These are phyloP conservation scores for Anas bernieri DNA, from an alignment of 2,797 vertebrate species.

Conservation along the genomic window DNA sequence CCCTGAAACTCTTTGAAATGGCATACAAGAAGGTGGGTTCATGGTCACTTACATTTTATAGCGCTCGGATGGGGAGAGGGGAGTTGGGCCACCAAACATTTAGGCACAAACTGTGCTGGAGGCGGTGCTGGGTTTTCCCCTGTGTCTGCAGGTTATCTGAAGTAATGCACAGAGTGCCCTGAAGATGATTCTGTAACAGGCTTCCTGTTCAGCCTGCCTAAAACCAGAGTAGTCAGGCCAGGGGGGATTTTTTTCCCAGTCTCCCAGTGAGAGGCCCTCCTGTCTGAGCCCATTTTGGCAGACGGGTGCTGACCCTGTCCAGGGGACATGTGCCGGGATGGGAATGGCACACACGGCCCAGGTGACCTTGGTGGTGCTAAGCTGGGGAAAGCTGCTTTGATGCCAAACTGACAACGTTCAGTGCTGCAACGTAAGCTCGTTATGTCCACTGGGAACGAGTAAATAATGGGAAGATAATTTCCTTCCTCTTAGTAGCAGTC, in stretches of 20 bases:
- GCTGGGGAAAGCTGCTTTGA: not conserved
- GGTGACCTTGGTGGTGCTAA: not conserved
- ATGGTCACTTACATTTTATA: rapidly evolving
- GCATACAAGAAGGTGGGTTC: constrained; percentile 95
- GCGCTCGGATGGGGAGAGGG: rapidly evolving
- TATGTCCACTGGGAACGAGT: rapidly evolving
- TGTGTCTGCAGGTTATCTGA: not conserved
- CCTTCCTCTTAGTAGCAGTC: not conserved
- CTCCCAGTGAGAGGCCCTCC: not conserved
- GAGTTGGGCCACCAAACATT: rapidly evolving
- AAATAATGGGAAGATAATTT: not conserved
- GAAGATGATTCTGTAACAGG: not conserved
- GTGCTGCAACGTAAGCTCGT: not conserved
- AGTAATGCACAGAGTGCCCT: rapidly evolving
- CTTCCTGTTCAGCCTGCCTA: not conserved
- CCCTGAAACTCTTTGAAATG: constrained; percentile 97
- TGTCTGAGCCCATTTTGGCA: not conserved
- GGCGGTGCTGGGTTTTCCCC: not conserved
- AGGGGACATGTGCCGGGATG: not conserved
- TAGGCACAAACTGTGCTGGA: not conserved
- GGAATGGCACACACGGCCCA: not conserved
- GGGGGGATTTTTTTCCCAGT: rapidly evolving
- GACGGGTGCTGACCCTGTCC: not conserved
- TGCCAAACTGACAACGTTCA: rapidly evolving
- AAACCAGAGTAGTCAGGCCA: not conserved